Evolutionary conservation across 2,888 invertebrate genomes (phyloP).

Genomic region (Chrysopilus asiliformis): DNA sequence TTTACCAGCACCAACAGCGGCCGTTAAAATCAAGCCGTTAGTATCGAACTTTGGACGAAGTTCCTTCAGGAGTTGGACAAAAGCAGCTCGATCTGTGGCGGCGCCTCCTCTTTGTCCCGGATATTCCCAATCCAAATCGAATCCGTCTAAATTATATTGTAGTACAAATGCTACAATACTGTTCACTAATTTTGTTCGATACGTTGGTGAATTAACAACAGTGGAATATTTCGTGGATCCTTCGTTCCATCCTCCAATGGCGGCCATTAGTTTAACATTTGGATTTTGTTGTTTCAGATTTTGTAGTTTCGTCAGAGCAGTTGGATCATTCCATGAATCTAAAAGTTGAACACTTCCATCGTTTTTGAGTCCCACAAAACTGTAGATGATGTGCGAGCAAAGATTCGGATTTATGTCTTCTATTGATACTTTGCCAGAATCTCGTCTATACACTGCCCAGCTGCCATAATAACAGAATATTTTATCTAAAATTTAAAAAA

Average conservation of each 20-base stretch:
- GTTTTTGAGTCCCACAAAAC: conserved; percentile 46
- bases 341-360: conserved; percentile 38
- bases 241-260: conserved; percentile 47
- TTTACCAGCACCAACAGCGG: conserved; percentile 40
- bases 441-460: conserved; percentile 51
- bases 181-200: conserved; percentile 36
- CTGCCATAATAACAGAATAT: conserved; percentile 55
- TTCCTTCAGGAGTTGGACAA: conserved; percentile 27
- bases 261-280: conserved; percentile 36
- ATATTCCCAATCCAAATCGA: conserved; percentile 53
- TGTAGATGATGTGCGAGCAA: conserved; percentile 56
- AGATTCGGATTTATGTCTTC: conserved; percentile 45
- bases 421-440: conserved; percentile 46
- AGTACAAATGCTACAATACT: conserved; percentile 38
- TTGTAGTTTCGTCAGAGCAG: conserved; percentile 32
- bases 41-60: conserved; percentile 27
- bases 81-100: conserved; percentile 22
- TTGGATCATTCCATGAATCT: conserved; percentile 31
- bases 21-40: conserved; percentile 36
- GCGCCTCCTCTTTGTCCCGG: conserved; percentile 39
- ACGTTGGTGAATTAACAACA: conserved; percentile 22
- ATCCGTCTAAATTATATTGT: conserved; percentile 43
- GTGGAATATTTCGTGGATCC: conserved; percentile 37
- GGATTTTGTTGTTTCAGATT: conserved; percentile 34
- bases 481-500: background rate